Evolutionary conservation across 2,797 vertebrate species (phyloP), one percentile per base, ranked within the genome.

Genomic region (Ctenopoma kingsleyae): DNA sequence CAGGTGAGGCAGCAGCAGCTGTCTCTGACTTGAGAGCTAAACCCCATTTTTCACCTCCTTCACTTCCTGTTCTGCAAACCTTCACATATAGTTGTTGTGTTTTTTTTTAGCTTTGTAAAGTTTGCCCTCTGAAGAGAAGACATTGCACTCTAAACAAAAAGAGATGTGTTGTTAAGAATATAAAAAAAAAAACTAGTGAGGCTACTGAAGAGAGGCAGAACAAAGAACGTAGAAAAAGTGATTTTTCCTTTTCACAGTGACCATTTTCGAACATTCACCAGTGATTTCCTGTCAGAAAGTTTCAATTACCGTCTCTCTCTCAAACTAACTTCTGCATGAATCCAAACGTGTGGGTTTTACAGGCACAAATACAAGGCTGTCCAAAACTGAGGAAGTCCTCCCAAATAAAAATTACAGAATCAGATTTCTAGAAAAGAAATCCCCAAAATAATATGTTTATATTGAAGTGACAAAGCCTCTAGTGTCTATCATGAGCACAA

Each of bases 41-140:
- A 67, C 41, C 62, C 68, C 48, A 43, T 52, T 80, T 47, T 67
- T 68, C 54, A 63, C 46, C 62, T 7, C 27, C 5, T 6, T 30
- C 27, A 27, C 27, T 41, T 65, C 55, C 50, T 83, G 74, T 80
- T 72, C 70, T 75, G 52, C 67, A 56, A 74, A 67, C 71, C 55
- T 52, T 69, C 57, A 68, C 47, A 59, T 44, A 43, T 4, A 50
- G 23, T 20, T 48, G 36, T 62, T 38, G 17, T 35, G n/a, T 55
- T 68, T n/a, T 55, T 68, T n/a, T 70, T 22, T 17, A 6, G 49
- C 77, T 88, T 89, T 81, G 61, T 68, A 73, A 84, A 86, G 77
- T 87, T 86, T 78, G 51, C 48, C 51, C 38, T 81, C 38, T 20
- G 52, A 80, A 55, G 57, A 52, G 38, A 46, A 80, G 69, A 15